Base-by-base conservation (phyloP, 2,888 invertebrate genomes). In the Serripes groenlandicus region DNA sequence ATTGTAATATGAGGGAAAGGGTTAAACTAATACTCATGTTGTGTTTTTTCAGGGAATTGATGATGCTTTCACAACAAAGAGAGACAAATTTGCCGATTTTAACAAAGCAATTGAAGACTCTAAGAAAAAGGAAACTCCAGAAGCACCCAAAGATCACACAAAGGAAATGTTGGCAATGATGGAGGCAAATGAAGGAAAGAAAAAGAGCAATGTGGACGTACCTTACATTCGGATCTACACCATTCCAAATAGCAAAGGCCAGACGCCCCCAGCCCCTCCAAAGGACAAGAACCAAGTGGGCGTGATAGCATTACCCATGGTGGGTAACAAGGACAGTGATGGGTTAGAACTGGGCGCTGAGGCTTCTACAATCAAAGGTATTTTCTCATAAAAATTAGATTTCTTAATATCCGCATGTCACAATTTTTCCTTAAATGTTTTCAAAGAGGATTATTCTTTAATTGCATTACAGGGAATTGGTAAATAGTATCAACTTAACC, bases 281-380 rank as follows among this genome's bases (percentile, higher is more conserved):
- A 72, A 80, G 52, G 80, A 79, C 21, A 86, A 70, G 62, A 81
- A 75, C 66, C 82, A 87, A 56, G 83, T 83, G 0, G 83, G 72
- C 28, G 78, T 70, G 52, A 70, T 52, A 11, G 64, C 34, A 3
- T 35, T 64, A 34, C 64, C 77, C 30, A 71, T 78, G 42, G 58
- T 84, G 42, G 52, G 37, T 37, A 72, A 81, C 30, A 82, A 80
- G 23, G 86, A 88, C 34, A 78, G 69, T n/a, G 90, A 90, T 78
- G 89, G 88, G 56, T 74, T 91, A 4, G 85, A 88, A 54, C 87
- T 91, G 4, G 91, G 91, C 2, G 91, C 85, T 72, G 90, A 90
- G 49, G 91, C 91, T 9, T 87, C 88, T n/a, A 88, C 83, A 30
- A 78, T 89, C 0, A 75, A 75, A 28, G n/a, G n/a, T n/a, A n/a